These are phyloP conservation scores for Lepidurus arcticus DNA, from an alignment of 1,140 invertebrate genomes.

Conservation along the genomic window DNA sequence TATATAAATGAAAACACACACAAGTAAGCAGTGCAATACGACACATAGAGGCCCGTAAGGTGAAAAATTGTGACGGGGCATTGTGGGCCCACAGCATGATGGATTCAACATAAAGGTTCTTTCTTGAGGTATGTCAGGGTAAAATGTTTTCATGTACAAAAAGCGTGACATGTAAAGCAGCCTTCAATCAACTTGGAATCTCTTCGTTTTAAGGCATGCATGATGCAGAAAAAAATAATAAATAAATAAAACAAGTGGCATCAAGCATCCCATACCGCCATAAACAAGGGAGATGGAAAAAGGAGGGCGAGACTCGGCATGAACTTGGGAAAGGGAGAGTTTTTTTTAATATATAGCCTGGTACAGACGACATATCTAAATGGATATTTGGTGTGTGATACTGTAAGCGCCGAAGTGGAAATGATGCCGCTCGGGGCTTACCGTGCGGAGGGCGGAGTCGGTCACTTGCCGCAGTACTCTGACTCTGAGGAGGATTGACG, in stretches of 20 bases:
- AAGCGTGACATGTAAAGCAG: neutral
- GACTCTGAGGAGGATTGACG: slow-evolving; percentile 13
- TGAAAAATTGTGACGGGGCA: neutral
- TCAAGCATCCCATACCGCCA: slow-evolving; percentile 8
- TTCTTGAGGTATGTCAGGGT: neutral
- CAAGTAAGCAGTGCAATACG: neutral
- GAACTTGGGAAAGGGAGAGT: neutral
- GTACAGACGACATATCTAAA: no score
- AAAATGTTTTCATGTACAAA: neutral
- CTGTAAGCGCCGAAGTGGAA: slow-evolving; percentile 18
- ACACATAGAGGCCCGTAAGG: neutral
- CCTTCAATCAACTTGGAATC: neutral
- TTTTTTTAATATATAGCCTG: neutral
- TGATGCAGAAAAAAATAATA: neutral
- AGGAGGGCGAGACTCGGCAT: neutral
- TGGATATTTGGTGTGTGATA: neutral
- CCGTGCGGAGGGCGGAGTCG: slow-evolving; percentile 16
- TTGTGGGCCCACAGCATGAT: neutral
- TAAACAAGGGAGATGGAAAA: neutral
- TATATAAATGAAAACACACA: neutral
- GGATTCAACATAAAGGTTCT: neutral
- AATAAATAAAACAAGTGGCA: neutral
- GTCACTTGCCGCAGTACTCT: slow-evolving; percentile 16
- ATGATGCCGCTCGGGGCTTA: slow-evolving; percentile 13
- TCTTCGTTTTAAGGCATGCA: neutral